Base-by-base conservation (phyloP, 2,888 invertebrate species). In the Dioctria rufipes region DNA sequence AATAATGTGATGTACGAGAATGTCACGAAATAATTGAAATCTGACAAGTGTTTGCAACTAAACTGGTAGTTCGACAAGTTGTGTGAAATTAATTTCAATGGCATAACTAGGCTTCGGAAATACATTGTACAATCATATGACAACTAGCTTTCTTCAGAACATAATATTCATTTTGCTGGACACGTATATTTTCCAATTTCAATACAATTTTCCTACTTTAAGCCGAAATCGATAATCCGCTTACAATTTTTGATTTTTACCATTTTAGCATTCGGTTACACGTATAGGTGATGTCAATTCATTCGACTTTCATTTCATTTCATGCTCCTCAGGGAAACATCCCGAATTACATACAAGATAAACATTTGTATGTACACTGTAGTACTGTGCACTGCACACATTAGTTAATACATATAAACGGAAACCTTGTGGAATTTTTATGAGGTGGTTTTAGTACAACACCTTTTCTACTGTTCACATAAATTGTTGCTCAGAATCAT, bases 381-480 rank as follows among this genome's bases (percentile, higher is more conserved):
- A 11, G n/a, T n/a, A n/a, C n/a, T n/a, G n/a, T 1, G 25, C 25
- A 25, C 25, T 25, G 25, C 51, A 73, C 58, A 73, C 25, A 25
- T 25, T 25, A 25, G 1, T 2, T 25, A 25, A 25, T 25, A 25
- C 25, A 25, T 25, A 25, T 25, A 25, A 25, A 58, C 58, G 73
- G 58, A 73, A 39, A 58, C 58, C 73, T 73, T 42, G 42, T 73
- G 73, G 73, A 73, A 73, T 73, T 73, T 73, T 73, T 73, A 73
- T 73, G 58, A 73, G 73, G 58, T 73, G 73, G 73, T 73, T 73
- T 73, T 51, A 73, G 73, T 73, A 73, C 73, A 73, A 73, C 73
- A 73, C 73, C 73, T 73, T 73, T 73, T 58, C 58, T 42, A 58
- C 51, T 39, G 54, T 58, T 40, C 42, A 60, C 73, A 73, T 73